Conservation (phyloP, 2,113 vertebrate species). For the Alces alces region DNA sequence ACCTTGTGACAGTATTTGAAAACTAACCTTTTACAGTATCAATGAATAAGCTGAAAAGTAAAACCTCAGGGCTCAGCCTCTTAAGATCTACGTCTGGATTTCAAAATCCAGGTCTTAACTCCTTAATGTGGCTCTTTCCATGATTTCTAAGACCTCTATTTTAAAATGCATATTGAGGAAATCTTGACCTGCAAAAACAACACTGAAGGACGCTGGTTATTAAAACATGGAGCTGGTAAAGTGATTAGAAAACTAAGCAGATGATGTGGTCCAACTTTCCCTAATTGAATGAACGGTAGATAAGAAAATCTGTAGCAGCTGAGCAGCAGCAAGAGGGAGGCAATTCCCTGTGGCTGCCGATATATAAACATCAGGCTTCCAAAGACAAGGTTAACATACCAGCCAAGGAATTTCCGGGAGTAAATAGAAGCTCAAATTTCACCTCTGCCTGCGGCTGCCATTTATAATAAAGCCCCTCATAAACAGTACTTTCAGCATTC, state of each 20-base stretch:
- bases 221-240: neutral
- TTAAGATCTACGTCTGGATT: neutral
- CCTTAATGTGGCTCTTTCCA: neutral
- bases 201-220: neutral
- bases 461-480: slow-evolving; percentile 10
- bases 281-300: neutral
- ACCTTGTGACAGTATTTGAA: neutral
- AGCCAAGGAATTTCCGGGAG: neutral
- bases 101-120: neutral
- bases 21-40: neutral
- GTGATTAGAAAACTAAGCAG: neutral
- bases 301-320: slow-evolving; percentile 4
- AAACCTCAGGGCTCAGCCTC: neutral
- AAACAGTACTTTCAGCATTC: neutral
- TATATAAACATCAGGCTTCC: slow-evolving; percentile 31
- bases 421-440: slow-evolving; percentile 53
- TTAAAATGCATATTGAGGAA: neutral
- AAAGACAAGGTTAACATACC: neutral
- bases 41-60: neutral
- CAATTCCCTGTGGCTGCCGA: neutral
- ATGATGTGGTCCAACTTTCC: neutral
- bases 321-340: neutral
- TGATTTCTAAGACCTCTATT: neutral
- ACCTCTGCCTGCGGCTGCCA: neutral
- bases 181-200: neutral